Base-by-base conservation (phyloP, 1,140 invertebrate genomes). In the Mycetomoellerius zeteki region DNA sequence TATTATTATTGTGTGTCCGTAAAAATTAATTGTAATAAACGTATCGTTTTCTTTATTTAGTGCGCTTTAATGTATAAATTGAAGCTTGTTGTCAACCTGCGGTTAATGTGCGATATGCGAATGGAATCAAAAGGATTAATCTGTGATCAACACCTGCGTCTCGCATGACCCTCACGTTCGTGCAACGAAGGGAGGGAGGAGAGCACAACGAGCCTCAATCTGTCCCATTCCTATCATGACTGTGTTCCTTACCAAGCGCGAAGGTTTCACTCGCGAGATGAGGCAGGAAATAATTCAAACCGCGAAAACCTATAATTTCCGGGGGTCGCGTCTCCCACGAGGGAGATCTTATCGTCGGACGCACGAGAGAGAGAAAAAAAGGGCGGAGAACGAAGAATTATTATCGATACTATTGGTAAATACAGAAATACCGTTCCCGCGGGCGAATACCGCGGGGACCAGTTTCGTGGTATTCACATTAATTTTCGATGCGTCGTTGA, bases 241-340 rank as follows among this genome's bases (percentile, higher is more conserved):
- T 24, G 50, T 75, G 75, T 58, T 72, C 73, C 75, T 82, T 33
- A 33, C 67, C 37, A 67, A 47, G n/a, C 64, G 69, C 52, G 19
- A 47, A 30, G 71, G 69, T 56, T 52, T 54, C 24, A 64, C 75
- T 71, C n/a, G 24, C 62, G 33, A 67, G 88, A 84, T 75, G 75
- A 91, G 69, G 7, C 86, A 89, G 87, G 91, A 92, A 93, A 93
- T 93, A 93, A 94, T 92, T 94, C 93, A 93, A 93, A 94, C 88
- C 84, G 91, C 92, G 91, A 93, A 93, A 93, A 93, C 93, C 93
- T 93, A 94, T 93, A 93, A 94, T 93, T 94, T 94, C 92, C 85
- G 90, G 86, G 50, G 76, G 72, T 78, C 80, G 73, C 81, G 89
- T 89, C 80, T 75, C 88, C 81, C 89, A 87, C 73, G 77, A 89